Conservation (phyloP, 2,797 vertebrate genomes). For the Gambusia yucatana region DNA sequence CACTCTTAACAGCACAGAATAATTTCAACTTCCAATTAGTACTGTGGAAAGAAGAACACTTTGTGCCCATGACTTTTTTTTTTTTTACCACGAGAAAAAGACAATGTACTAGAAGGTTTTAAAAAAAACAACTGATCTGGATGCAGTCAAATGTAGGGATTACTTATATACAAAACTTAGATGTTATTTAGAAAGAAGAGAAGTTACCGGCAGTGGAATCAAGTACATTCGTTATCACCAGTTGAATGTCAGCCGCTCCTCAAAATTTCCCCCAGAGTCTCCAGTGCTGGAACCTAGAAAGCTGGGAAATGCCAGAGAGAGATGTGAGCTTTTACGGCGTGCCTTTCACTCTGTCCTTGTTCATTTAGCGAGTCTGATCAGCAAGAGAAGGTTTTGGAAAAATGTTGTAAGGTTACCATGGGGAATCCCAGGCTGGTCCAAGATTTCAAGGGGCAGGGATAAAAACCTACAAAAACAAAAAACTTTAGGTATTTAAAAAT, state of each 20-base stretch:
- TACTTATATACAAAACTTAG: constrained; percentile 5
- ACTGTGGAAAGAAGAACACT: constrained; percentile 15
- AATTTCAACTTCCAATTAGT: constrained; percentile 18
- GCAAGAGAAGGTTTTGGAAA: constrained; percentile 74
- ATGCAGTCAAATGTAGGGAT: constrained; percentile 22
- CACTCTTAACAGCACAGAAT: constrained; percentile 14
- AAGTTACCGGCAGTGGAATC: constrained; percentile 35
- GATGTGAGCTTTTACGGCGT: constrained; percentile 69
- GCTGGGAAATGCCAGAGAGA: constrained; percentile 47
- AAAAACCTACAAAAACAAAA: constrained; percentile 61
- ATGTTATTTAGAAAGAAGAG: constrained; percentile 34
- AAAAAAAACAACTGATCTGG: constrained; percentile 23
- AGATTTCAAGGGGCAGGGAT: constrained; percentile 53
- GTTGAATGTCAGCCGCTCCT: constrained; percentile 37
- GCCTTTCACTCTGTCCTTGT: constrained; percentile 58
- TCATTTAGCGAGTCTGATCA: constrained; percentile 44
- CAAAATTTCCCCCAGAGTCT: constrained; percentile 52
- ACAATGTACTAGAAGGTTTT: constrained; percentile 9
- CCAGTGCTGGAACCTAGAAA: constrained; percentile 59
- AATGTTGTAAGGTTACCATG: constrained; percentile 69
- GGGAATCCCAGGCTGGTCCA: constrained; percentile 59
- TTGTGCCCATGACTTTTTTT: constrained; percentile 8
- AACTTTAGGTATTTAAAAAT: constrained; percentile 27
- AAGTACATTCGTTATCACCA: constrained; percentile 23
- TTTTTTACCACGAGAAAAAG: constrained; percentile 22